Conservation (phyloP, 2,888 invertebrate species). For the Chrysolina haemoptera region DNA sequence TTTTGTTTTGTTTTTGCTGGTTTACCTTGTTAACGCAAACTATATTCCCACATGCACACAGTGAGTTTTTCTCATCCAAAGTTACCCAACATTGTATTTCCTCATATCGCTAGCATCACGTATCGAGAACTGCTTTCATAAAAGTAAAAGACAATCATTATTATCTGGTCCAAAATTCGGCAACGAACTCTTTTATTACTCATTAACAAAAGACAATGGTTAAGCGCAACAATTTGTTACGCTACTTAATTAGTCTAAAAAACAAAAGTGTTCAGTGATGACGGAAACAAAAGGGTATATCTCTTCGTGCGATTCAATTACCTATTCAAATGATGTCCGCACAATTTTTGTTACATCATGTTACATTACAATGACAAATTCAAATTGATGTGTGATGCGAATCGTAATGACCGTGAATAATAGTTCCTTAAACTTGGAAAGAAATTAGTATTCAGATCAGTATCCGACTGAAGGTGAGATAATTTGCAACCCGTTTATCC, state of each 20-base stretch:
- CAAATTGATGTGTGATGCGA: constrained; percentile 34
- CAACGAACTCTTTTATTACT: neutral
- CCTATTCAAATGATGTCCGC: constrained; percentile 19
- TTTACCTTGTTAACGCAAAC: too few species aligned
- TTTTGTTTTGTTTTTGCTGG: too few species aligned
- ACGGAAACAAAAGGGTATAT: constrained; percentile 16
- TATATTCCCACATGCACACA: too few species aligned
- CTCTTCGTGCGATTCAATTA: constrained; percentile 28
- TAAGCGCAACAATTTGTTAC: neutral
- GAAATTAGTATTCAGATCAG: neutral
- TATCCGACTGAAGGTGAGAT: neutral
- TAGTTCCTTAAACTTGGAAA: constrained; percentile 7
- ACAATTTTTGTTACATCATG: constrained; percentile 20
- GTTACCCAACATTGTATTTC: neutral
- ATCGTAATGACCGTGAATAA: constrained; percentile 16
- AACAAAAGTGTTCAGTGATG: constrained; percentile 33
- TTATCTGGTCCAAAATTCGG: neutral
- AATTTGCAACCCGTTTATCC: too few species aligned
- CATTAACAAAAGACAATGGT: neutral
- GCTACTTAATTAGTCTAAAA: constrained; percentile 9
- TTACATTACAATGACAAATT: constrained; percentile 31
- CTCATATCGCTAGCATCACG: neutral
- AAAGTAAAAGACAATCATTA: neutral
- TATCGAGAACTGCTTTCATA: neutral
- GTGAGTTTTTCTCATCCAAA: neutral